Evolutionary conservation across 2,113 vertebrate genomes (phyloP).

Genomic region (Thinocorus orbignyianus): DNA sequence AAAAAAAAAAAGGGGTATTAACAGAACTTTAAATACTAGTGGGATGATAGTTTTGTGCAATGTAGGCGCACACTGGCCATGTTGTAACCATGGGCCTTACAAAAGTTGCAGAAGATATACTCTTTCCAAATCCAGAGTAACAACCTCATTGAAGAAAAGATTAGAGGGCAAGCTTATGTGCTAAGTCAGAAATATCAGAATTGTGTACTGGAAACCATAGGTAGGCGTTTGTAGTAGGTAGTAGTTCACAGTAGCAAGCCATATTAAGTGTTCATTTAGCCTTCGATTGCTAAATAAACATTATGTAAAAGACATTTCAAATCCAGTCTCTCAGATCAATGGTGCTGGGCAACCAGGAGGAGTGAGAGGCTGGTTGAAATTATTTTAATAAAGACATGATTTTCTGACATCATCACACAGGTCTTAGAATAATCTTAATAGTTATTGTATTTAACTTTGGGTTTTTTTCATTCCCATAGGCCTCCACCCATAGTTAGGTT

Average conservation of each 20-base stretch:
- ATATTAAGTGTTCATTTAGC: neutral
- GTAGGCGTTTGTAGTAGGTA: neutral
- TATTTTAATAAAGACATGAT: neutral
- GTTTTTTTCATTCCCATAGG: neutral
- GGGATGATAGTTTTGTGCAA: neutral
- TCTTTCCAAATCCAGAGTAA: neutral
- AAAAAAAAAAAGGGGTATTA: neutral
- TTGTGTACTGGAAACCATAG: neutral
- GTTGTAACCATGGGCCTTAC: neutral
- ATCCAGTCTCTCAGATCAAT: neutral
- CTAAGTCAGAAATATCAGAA: neutral
- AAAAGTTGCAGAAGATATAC: neutral
- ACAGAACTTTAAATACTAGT: neutral
- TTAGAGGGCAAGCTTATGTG: neutral
- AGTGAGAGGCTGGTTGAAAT: neutral
- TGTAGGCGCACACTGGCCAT: neutral
- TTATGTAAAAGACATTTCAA: neutral
- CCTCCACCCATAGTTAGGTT: neutral
- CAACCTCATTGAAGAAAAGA: neutral
- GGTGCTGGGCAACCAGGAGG: neutral
- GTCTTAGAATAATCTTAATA: neutral
- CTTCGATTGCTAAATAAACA: neutral
- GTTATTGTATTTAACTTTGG: neutral
- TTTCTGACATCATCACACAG: neutral
- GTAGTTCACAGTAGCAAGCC: neutral